Base-by-base conservation (phyloP, 2,888 invertebrate genomes). In the Pollenia labialis region DNA sequence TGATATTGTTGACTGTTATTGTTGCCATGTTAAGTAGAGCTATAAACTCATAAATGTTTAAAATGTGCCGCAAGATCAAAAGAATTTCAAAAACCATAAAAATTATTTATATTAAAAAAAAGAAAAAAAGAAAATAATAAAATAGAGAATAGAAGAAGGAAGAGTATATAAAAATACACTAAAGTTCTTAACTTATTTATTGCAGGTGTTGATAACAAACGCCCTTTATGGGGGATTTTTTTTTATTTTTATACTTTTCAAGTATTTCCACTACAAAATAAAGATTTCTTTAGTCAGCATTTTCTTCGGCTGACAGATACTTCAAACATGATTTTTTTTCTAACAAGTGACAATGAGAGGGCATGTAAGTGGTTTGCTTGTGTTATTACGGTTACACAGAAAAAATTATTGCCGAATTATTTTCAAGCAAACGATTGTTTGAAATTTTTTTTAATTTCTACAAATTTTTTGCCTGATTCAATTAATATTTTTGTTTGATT, bases 21-120 rank as follows among this genome's bases (percentile, higher is more conserved):
- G 42, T 72, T 84, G 77, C 64, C 77, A 79, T 79, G 77, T 72
- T 62, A 48, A 50, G 48, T 46, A 52, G 72, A 74, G 54, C 87
- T 75, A 81, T 79, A 85, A 87, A 85, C 71, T 85, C 87, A 85
- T 87, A 82, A 85, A 87, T 87, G 81, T 79, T 81, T 85, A 85
- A 85, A 81, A 87, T 87, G 44, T 75, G 87, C 85, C 81, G 81
- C 81, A 74, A 85, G 81, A 85, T 85, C 85, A 85, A 87, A 87
- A 81, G 87, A 72, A 84, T 64, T 87, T 81, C 77, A 50, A 54
- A 66, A 76, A 56, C 44, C 79, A 84, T 79, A 68, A 79, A 72
- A 83, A 76, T 58, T 80, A 56, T 71, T 77, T 69, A 72, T 50
- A 82, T 54, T 74, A 48, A 69, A 80, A 62, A 66, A 56, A 48